These are phyloP conservation scores for Botia almorhae DNA, from an alignment of 2,797 vertebrate genomes.

Conservation along the genomic window DNA sequence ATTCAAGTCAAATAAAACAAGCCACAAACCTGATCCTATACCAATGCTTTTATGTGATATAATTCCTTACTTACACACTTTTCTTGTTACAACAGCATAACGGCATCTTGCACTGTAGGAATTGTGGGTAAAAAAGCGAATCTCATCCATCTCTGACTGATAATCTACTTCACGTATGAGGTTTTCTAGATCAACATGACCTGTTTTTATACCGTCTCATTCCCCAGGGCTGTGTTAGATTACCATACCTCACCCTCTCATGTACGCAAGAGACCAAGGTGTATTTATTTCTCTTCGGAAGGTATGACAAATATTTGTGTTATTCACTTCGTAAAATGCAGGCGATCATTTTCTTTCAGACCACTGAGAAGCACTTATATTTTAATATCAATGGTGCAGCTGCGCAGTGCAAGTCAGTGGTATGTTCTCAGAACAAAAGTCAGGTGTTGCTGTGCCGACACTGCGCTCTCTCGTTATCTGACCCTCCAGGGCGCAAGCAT, in stretches of 20 bases:
- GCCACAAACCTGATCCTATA: not conserved
- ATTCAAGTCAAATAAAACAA: not conserved
- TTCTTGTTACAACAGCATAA: not conserved
- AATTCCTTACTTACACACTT: not conserved
- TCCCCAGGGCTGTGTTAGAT: conserved; percentile 48
- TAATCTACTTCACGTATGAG: conserved; percentile 19
- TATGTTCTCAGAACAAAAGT: not conserved
- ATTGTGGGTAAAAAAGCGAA: not conserved
- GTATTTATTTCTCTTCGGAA: conserved; percentile 48
- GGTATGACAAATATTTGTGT: conserved; percentile 55
- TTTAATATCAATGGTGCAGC: conserved; percentile 22
- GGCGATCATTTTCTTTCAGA: conserved; percentile 43
- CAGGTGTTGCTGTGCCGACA: not conserved
- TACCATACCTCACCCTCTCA: conserved; percentile 26
- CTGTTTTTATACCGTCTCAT: conserved; percentile 22
- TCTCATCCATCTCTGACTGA: not conserved
- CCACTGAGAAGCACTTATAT: conserved; percentile 36
- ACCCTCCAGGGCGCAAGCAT: conserved; percentile 20
- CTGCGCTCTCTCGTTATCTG: not conserved
- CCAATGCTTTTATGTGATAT: too few species aligned
- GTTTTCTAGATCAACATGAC: conserved; percentile 35
- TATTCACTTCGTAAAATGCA: conserved; percentile 43
- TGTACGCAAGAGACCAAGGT: conserved; percentile 29
- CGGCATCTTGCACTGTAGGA: not conserved
- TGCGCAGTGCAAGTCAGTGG: not conserved